phyloP scores from a whole-genome alignment of 2,113 vertebrate species.

The Caretta caretta region DNA sequence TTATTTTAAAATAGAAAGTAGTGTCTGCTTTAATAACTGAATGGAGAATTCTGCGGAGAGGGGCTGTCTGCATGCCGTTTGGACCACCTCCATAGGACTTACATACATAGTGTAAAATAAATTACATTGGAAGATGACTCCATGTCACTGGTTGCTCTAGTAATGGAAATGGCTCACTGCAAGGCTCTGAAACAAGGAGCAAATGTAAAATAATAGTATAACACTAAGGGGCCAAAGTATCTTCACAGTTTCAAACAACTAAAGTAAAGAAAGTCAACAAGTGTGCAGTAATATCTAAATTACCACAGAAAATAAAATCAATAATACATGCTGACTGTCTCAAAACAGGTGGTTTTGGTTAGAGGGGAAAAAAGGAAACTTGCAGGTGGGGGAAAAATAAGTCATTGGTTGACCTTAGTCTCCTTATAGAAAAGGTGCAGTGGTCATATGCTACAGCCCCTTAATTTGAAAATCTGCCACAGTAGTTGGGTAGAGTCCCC shows the following conservation, averaged over 20 bases:
- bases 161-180: not conserved
- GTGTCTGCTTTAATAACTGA: not conserved
- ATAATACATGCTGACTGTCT: not conserved
- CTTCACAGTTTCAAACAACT: not conserved
- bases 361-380: not conserved
- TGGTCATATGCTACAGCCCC: not conserved
- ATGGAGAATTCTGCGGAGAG: not conserved
- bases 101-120: not conserved
- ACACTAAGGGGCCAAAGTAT: not conserved
- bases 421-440: not conserved
- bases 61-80: not conserved
- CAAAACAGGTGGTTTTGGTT: not conserved
- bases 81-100: not conserved
- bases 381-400: not conserved
- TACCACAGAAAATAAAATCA: not conserved
- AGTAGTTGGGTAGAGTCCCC: not conserved
- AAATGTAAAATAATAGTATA: not conserved
- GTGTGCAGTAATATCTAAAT: not conserved
- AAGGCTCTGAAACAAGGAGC: not conserved
- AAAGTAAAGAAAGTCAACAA: not conserved
- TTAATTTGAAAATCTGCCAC: not conserved
- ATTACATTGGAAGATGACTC: not conserved
- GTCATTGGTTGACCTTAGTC: not conserved
- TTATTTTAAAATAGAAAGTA: not conserved
- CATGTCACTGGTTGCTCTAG: not conserved